Evolutionary conservation across 2,113 vertebrate genomes (phyloP).

Genomic region (Peromyscus californicus): DNA sequence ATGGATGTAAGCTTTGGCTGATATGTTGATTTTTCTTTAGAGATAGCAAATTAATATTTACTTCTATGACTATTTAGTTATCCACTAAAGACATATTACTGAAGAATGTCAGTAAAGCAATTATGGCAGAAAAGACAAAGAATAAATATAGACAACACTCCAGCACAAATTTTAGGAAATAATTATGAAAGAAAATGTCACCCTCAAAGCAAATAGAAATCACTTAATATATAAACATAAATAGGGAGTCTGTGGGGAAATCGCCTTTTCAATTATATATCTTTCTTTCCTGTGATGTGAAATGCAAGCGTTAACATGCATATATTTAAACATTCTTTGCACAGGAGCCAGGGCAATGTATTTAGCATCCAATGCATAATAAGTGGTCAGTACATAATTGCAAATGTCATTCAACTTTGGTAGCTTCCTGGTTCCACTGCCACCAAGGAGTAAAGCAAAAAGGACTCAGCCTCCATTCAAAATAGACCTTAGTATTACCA

Average conservation of each 20-base stretch:
- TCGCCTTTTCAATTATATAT: neutral
- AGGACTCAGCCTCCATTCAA: constrained; percentile 48
- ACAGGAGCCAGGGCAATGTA: neutral
- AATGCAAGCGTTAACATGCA: constrained; percentile 44
- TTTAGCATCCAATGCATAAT: constrained; percentile 54
- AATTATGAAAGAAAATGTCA: constrained; percentile 57
- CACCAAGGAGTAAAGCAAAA: constrained; percentile 60
- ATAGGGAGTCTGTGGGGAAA: neutral
- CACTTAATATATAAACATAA: constrained; percentile 25
- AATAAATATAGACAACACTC: constrained; percentile 41
- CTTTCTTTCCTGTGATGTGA: constrained; percentile 58
- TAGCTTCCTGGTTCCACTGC: constrained; percentile 32
- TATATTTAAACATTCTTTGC: constrained; percentile 52
- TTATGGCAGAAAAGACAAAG: constrained; percentile 57
- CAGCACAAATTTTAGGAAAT: constrained; percentile 57
- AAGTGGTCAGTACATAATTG: constrained; percentile 54
- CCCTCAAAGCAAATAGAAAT: constrained; percentile 42
- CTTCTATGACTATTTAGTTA: constrained; percentile 59
- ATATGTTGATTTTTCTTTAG: constrained; percentile 64
- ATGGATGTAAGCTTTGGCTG: neutral
- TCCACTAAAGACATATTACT: constrained; percentile 58
- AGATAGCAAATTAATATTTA: constrained; percentile 67
- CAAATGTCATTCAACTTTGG: constrained; percentile 58
- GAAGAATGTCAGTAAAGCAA: constrained; percentile 48
- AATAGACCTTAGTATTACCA: constrained; percentile 63